phyloP scores from a whole-genome alignment of 2,797 vertebrate species.

The Falco biarmicus region DNA sequence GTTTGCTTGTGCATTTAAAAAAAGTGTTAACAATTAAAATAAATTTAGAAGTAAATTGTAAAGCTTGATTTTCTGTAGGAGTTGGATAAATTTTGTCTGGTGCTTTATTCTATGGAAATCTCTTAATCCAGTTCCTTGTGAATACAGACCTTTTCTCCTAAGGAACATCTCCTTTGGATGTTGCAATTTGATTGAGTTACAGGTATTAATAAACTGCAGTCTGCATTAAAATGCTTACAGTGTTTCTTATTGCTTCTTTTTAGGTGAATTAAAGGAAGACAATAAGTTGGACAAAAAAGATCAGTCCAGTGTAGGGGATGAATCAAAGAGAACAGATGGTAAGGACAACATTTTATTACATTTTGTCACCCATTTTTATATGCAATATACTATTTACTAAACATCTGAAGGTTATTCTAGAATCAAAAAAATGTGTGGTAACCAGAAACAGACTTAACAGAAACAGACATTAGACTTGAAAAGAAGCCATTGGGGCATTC shows the following conservation, averaged over 20 bases:
- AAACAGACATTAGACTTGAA: neutral
- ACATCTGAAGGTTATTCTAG: neutral
- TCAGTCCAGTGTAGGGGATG: conserved; percentile 46
- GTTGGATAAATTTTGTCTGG: neutral
- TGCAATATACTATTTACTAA: neutral
- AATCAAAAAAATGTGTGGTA: neutral
- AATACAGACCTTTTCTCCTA: neutral
- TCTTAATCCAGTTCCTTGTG: neutral
- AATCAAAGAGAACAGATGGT: conserved; percentile 77
- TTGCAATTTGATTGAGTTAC: neutral
- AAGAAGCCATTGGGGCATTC: neutral
- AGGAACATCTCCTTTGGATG: neutral
- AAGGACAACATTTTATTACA: conserved; percentile 50
- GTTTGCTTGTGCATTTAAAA: neutral
- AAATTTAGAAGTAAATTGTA: neutral
- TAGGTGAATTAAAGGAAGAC: conserved; percentile 76
- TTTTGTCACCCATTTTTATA: conserved; percentile 4
- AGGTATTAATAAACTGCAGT: neutral
- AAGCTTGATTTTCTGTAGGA: neutral
- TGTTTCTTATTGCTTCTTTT: conserved; percentile 40
- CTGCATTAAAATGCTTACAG: neutral
- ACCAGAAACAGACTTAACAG: neutral
- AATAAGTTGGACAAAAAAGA: conserved; percentile 71
- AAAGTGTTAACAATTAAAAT: neutral
- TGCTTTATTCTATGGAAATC: neutral